These are phyloP conservation scores for Gymnocypris eckloni DNA, from an alignment of 2,797 vertebrate genomes.

Conservation along the genomic window DNA sequence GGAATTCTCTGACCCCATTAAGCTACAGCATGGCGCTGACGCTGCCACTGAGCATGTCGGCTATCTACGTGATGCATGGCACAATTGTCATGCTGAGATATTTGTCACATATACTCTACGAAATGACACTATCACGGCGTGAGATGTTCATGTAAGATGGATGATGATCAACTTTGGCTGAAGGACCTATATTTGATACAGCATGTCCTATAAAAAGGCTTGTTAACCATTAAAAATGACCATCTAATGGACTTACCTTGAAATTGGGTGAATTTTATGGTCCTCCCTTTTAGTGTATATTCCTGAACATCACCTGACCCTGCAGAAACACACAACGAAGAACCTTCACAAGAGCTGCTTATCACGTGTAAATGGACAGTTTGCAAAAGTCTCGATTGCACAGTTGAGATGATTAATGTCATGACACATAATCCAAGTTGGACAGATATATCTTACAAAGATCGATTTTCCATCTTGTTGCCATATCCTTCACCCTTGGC, in stretches of 20 bases:
- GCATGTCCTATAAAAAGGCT: slow-evolving; percentile 31
- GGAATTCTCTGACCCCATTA: slow-evolving; percentile 53
- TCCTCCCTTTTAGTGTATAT: too few species aligned
- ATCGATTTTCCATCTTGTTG: slow-evolving; percentile 56
- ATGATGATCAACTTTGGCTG: slow-evolving; percentile 9
- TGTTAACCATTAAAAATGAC: slow-evolving; percentile 34
- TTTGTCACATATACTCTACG: not conserved
- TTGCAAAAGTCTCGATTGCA: slow-evolving; percentile 2
- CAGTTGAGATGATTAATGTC: slow-evolving; percentile 34
- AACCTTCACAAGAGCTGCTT: slow-evolving; percentile 24
- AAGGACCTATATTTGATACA: slow-evolving; percentile 6
- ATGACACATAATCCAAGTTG: not conserved
- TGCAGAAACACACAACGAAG: slow-evolving; percentile 66
- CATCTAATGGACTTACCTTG: slow-evolving; percentile 84
- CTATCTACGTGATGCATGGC: slow-evolving; percentile 14
- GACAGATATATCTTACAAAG: slow-evolving; percentile 39
- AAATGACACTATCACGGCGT: not conserved
- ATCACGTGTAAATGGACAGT: not conserved
- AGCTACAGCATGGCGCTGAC: slow-evolving; percentile 16
- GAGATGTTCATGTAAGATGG: not conserved
- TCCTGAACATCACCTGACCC: slow-evolving; percentile 99
- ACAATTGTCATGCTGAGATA: not conserved
- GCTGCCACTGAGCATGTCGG: not conserved
- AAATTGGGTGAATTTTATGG: slow-evolving; percentile 98
- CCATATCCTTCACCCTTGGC: slow-evolving; percentile 52